Base-by-base conservation (phyloP, 2,113 vertebrate species). In the Ancistrus triradiatus region DNA sequence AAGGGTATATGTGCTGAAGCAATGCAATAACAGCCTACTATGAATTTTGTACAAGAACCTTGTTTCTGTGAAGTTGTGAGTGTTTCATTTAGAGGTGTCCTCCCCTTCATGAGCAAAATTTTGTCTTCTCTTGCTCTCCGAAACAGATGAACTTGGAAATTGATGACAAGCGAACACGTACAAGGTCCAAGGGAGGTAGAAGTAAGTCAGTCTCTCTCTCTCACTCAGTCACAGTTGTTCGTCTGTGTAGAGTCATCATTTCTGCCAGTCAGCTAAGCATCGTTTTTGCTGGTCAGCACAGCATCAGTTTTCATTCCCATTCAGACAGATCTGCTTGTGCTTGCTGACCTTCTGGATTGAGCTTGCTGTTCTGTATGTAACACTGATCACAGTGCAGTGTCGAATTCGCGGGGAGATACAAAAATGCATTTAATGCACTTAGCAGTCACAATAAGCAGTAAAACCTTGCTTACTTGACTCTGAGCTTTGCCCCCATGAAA, bases 61-160 rank as follows among this genome's bases (percentile, higher is more conserved):
- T n/a, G n/a, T n/a, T n/a, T n/a, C 18, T 49, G n/a, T 13, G 21
- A 64, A 37, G 58, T 38, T 68, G 49, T 70, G 14, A 13, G 22
- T 62, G 38, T 15, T 68, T 21, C 48, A 9, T 27, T 11, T 37
- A 19, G 24, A 10, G n/a, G n/a, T n/a, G n/a, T n/a, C 21, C 19
- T 55, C 5, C 53, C 17, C 31, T 25, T 61, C 17, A 69, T 63
- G 18, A n/a, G n/a, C n/a, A n/a, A n/a, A n/a, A n/a, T n/a, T n/a
- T n/a, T 66, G 40, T 48, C 4, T 70, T 24, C 19, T 33, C 31
- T 1, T 18, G 37, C 17, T 59, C 13, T 40, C 53, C 73, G 19
- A 19, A 81, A 59, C 88, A 98, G 95, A 97, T 96, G 95, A 98
- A 90, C 84, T 87, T 93, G 74, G 94, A 97, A 74, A 88, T 84